Evolutionary conservation across 1,140 invertebrate species (phyloP).

Genomic region (Idris sp.): DNA sequence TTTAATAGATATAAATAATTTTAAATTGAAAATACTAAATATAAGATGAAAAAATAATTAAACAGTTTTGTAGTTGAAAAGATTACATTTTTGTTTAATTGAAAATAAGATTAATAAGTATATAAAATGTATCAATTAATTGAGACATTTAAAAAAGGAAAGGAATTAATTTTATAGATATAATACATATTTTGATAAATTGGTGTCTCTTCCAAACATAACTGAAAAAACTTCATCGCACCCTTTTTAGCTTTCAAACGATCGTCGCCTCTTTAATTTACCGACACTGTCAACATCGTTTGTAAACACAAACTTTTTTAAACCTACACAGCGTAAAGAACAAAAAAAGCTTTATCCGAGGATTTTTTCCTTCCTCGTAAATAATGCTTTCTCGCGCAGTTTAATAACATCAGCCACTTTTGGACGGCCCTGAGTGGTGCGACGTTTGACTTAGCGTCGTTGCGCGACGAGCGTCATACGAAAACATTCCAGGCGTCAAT

Average conservation of each 20-base stretch:
- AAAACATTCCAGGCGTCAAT: constrained; percentile 77
- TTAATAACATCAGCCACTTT: constrained; percentile 70
- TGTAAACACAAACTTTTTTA: constrained; percentile 39
- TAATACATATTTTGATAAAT: constrained; percentile 45
- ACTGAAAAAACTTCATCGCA: constrained; percentile 3
- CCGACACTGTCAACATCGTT: constrained; percentile 19
- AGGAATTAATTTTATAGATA: too few species aligned
- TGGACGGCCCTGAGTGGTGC: constrained; percentile 18
- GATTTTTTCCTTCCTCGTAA: constrained; percentile 29
- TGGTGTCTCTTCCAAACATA: constrained; percentile 40
- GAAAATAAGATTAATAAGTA: too few species aligned
- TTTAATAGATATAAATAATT: too few species aligned
- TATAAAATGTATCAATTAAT: too few species aligned
- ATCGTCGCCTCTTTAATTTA: constrained; percentile 34
- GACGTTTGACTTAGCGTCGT: constrained; percentile 71
- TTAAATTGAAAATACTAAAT: too few species aligned
- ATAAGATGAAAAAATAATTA: too few species aligned
- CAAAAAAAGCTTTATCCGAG: constrained; percentile 9
- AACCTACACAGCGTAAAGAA: background rate
- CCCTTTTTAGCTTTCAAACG: constrained; percentile 14
- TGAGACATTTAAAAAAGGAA: too few species aligned
- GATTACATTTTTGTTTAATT: too few species aligned
- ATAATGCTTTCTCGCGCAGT: constrained; percentile 14
- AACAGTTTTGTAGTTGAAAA: too few species aligned
- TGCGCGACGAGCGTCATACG: constrained; percentile 67